phyloP scores from a whole-genome alignment of 1,140 invertebrate species.

The Ceratina australensis region DNA sequence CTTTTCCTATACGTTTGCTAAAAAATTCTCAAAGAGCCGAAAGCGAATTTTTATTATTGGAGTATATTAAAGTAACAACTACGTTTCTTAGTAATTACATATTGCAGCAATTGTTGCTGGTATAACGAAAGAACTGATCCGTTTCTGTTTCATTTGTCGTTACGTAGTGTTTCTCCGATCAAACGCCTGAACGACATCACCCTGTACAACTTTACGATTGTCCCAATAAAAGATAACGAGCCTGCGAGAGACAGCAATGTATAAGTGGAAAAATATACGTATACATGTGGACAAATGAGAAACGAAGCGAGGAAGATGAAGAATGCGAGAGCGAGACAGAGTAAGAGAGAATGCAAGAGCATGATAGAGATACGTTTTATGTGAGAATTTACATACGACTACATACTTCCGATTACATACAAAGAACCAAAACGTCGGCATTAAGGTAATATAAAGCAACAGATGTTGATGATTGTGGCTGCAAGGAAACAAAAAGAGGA shows the following conservation, averaged over 20 bases:
- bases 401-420: conserved; percentile 49
- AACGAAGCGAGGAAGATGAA: neutral
- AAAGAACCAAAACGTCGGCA: conserved; percentile 58
- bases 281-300: neutral
- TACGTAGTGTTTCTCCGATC: neutral
- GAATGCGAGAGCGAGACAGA: neutral
- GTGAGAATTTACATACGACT: conserved; percentile 49
- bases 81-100: too few relatives aligned
- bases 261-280: conserved; percentile 15
- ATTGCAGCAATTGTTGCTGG: neutral
- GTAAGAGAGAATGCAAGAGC: conserved; percentile 13
- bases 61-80: too few relatives aligned
- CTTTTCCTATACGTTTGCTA: too few relatives aligned
- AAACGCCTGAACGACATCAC: conserved; percentile 19
- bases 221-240: conserved; percentile 61
- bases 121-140: too few relatives aligned
- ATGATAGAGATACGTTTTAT: conserved; percentile 10
- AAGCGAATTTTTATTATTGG: too few relatives aligned
- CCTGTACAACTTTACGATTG: conserved; percentile 54
- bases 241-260: conserved; percentile 47
- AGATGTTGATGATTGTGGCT: conserved; percentile 34
- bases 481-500: conserved; percentile 20
- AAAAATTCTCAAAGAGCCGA: too few relatives aligned
- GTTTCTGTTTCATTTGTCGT: neutral
- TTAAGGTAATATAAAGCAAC: conserved; percentile 23